Base-by-base conservation (phyloP, 2,797 vertebrate species). In the Vespertilio murinus region DNA sequence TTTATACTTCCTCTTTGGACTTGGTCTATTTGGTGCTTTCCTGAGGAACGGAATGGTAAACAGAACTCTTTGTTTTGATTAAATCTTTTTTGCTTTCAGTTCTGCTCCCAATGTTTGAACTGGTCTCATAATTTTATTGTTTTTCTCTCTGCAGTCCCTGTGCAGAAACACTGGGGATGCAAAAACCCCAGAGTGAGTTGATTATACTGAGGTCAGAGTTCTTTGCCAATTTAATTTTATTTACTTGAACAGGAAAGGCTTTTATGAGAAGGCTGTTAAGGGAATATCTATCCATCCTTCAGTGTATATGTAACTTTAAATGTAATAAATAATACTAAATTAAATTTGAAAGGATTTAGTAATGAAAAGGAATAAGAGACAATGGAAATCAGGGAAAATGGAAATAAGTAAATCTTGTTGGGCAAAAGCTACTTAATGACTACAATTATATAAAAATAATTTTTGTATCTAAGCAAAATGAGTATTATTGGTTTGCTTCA, bases 281-380 rank as follows among this genome's bases (percentile, higher is more conserved):
- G n/a, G 18, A 79, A 86, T 85, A 80, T 4, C 25, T 81, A 40
- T 28, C 14, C 5, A 54, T 64, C 84, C 28, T 40, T 77, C 6
- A 90, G 47, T 78, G 64, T 64, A 69, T 84, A 54, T 49, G 20
- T 69, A 82, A n/a, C 47, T 87, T 59, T 89, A 94, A 89, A 47
- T 42, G 13, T 73, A 86, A 79, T 52, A 61, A 89, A 77, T 14
- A 42, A 93, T 40, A 61, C 52, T 65, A 45, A 54, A 45, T 81
- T 75, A 42, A 47, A 40, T 81, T 75, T 88, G 23, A 78, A 69
- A 80, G 3, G 30, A 49, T 90, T 90, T 94, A 59, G 8, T 80
- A 90, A 90, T 54, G 54, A 59, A 75, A 49, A 92, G 79, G 38
- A 42, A 42, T 71, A 64, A 78, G 80, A 25, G 54, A 74, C 73